Evolutionary conservation across 2,888 invertebrate genomes (phyloP), one percentile per base, ranked within the genome.

Genomic region (Eupsilia transversa): DNA sequence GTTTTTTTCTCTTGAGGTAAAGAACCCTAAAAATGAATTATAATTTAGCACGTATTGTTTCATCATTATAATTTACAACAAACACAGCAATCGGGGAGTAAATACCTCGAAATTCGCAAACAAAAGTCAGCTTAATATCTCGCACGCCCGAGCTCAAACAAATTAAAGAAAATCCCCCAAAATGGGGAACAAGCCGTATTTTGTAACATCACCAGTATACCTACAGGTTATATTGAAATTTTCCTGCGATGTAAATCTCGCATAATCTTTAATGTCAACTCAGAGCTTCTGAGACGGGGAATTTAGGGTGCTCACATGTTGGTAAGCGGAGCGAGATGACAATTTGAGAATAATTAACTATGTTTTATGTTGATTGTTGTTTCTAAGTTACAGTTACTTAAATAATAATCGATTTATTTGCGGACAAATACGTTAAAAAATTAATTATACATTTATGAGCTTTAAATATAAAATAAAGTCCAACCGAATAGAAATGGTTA

Each of bases 211-310:
- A 67, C 72, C 81, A 72, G 83, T 66, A 77, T 67, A 33, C 46
- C 38, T 30, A 83, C 81, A 63, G 68, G 73, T 77, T 80, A 89
- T 91, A 91, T 92, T 92, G 84, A 88, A 91, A 89, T 88, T 89
- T 86, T 63, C 82, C 76, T 76, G 79, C 76, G 81, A 88, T 86
- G 87, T 86, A 89, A 90, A 90, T 90, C 86, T 87, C 81, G 80
- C 83, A 20, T 90, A 87, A 92, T 90, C 88, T 87, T 83, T 84
- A 89, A 89, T 92, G 92, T 92, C 93, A 92, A 92, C 91, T 88
- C 71, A 75, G 74, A 80, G 76, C 72, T 87, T 86, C 79, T 72
- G 86, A 81, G 84, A 77, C 72, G 86, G 82, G 84, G 84, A 85
- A 43, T 6, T 72, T 59, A 63, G 72, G 83, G 65, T 60, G 38